Percentiles rank a stretch among this genome's conserved stretches.
Conservation (phyloP, 2,888 invertebrate genomes). For the Tetranychus truncatus region DNA sequence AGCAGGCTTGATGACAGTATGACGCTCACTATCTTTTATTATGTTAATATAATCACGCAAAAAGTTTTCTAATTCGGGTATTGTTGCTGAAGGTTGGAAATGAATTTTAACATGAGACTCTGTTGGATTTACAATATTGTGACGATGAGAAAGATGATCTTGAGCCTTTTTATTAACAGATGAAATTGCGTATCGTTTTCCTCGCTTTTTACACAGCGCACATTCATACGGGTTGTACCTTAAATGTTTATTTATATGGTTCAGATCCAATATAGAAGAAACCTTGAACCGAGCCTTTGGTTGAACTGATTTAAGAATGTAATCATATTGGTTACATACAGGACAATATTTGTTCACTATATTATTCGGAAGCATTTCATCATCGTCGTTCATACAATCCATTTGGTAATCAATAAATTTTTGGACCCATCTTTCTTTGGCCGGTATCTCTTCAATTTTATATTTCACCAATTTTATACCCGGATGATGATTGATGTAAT, state of each 20-base stretch:
- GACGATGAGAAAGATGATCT: background rate
- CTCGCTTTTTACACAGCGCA: background rate
- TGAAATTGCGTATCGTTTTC: background rate
- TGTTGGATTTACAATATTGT: background rate
- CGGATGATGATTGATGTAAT: background rate
- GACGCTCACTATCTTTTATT: background rate
- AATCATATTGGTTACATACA: constrained; percentile 5
- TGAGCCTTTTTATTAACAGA: background rate
- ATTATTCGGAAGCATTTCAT: background rate
- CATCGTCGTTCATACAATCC: background rate
- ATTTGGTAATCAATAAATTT: background rate
- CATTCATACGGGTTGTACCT: constrained; percentile 1
- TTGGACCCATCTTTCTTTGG: constrained; percentile 6
- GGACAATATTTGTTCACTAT: constrained; percentile 3
- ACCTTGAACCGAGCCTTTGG: background rate
- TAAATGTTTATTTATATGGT: constrained; percentile 5
- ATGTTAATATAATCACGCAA: constrained; percentile 4
- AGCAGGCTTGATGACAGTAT: background rate
- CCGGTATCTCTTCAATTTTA: background rate
- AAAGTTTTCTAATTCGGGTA: constrained; percentile 7
- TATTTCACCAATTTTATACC: background rate
- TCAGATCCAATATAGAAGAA: background rate
- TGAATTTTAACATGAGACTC: background rate
- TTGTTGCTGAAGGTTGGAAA: background rate
- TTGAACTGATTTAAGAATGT: background rate